Percentiles rank a stretch among this genome's conserved stretches.
phyloP scores from a whole-genome alignment of 2,113 vertebrate genomes.

The Eublepharis macularius region DNA sequence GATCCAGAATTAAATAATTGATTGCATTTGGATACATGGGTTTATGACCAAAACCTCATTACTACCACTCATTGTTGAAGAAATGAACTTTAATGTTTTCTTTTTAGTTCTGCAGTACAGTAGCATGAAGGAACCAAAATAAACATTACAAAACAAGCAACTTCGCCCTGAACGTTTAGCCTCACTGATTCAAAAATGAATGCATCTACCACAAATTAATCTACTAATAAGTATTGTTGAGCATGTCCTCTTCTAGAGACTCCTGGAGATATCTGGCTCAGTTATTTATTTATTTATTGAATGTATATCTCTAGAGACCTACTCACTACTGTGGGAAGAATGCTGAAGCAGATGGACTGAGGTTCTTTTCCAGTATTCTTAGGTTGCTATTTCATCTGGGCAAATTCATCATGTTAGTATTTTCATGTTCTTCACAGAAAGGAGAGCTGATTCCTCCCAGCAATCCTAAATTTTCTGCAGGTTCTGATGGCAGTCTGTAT shows the following conservation, averaged over 20 bases:
- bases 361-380: not conserved
- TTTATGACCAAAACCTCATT: not conserved
- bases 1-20: not conserved
- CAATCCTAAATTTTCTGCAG: slow-evolving; percentile 77
- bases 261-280: not conserved
- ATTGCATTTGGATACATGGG: not conserved
- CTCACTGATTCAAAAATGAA: not conserved
- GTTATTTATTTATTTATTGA: not conserved
- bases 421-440: slow-evolving; percentile 73
- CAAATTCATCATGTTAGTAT: not conserved
- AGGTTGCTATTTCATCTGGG: slow-evolving; percentile 15
- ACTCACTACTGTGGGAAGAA: not conserved
- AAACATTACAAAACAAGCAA: not conserved
- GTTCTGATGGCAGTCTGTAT: slow-evolving; percentile 84
- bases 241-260: not conserved
- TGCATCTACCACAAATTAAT: no score
- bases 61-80: not conserved
- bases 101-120: not conserved
- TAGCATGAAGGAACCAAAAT: not conserved
- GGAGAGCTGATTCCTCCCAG: slow-evolving; percentile 81
- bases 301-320: not conserved
- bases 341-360: not conserved
- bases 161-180: not conserved
- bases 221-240: not conserved
- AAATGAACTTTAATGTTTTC: not conserved